Conservation (phyloP, 2,113 vertebrate species). For the Entosphenus tridentatus region DNA sequence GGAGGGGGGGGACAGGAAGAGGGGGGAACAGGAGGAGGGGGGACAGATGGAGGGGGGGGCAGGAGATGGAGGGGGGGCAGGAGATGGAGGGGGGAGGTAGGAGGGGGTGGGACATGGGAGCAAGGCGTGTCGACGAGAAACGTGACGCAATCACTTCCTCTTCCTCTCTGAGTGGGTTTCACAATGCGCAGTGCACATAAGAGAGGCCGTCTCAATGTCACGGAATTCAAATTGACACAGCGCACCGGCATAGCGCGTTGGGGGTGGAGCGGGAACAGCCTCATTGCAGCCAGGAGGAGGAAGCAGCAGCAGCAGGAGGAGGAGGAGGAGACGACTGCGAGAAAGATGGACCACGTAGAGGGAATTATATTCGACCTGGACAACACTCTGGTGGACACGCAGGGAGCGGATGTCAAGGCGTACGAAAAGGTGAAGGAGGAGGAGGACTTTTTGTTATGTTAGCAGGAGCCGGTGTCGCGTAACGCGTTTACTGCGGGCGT, state of each 20-base stretch:
- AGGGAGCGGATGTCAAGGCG: neutral
- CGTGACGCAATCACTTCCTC: neutral
- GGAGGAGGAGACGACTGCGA: neutral
- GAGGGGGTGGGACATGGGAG: neutral
- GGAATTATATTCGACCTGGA: neutral
- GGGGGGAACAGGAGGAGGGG: neutral
- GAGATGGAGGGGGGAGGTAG: neutral
- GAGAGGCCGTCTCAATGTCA: no score
- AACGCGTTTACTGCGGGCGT: no score
- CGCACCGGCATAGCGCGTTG: neutral
- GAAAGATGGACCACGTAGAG: neutral
- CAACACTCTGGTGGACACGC: slow-evolving; percentile 6
- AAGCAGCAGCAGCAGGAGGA: neutral
- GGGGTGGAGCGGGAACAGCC: neutral
- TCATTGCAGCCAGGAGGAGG: neutral
- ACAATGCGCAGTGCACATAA: no score
- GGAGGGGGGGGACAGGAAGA: neutral
- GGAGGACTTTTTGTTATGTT: no score
- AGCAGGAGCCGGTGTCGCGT: no score
- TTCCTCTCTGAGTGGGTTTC: no score
- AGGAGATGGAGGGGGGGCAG: neutral
- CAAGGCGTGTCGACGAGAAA: neutral
- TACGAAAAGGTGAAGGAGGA: neutral
- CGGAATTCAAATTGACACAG: neutral
- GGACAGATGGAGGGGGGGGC: neutral